A percentile compares a stretch with the other conserved stretches of the same genome.
Conservation (phyloP, 2,888 invertebrate genomes). For the Drosophila aldrichi region DNA sequence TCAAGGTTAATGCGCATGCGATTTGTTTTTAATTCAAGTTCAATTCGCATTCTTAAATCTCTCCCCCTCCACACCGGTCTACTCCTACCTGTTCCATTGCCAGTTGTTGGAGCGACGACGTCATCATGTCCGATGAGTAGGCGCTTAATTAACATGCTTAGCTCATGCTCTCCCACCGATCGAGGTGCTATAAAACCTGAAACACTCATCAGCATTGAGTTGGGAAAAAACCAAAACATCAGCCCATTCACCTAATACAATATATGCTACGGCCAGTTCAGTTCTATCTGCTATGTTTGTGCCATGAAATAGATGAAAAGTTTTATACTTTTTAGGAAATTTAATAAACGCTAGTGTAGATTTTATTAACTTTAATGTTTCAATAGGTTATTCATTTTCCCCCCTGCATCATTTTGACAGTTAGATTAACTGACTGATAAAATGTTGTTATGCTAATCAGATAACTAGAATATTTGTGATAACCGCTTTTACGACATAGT, state of each 20-base stretch:
- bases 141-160: conserved; percentile 58
- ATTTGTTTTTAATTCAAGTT: conserved; percentile 69
- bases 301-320: not conserved
- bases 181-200: conserved; percentile 16
- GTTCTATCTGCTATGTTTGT: not conserved
- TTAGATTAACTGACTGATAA: not conserved
- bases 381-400: not conserved
- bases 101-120: conserved; percentile 5
- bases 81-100: not conserved
- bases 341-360: not conserved
- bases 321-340: not conserved
- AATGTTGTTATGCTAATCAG: not conserved
- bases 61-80: not conserved
- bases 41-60: conserved; percentile 66
- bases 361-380: not conserved
- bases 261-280: conserved; percentile 1
- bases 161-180: conserved; percentile 42
- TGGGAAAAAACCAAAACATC: conserved; percentile 16
- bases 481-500: not conserved
- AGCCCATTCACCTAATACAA: conserved; percentile 18
- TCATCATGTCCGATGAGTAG: conserved; percentile 50
- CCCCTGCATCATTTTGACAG: not conserved
- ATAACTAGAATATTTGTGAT: not conserved
- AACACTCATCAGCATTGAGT: conserved; percentile 23
- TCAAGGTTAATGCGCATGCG: conserved; percentile 57